Conservation (phyloP, 2,113 vertebrate genomes). For the Nycticryphes semicollaris region DNA sequence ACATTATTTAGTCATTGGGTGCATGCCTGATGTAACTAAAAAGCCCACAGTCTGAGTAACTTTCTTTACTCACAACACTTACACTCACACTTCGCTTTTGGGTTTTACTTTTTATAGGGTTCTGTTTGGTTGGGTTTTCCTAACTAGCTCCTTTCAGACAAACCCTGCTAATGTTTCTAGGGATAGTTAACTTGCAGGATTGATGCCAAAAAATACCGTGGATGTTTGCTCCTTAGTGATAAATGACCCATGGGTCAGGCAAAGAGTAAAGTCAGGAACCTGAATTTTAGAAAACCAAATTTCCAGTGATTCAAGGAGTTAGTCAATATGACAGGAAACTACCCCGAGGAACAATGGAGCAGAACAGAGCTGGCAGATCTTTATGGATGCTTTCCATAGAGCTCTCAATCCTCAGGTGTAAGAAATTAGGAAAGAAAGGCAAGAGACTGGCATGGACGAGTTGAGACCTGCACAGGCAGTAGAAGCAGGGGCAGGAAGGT, state of each 20-base stretch:
- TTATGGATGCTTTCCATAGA: no score
- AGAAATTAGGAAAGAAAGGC: no score
- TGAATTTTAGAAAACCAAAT: no score
- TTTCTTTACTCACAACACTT: neutral
- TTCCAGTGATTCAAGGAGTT: no score
- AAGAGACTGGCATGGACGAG: no score
- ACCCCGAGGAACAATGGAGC: no score
- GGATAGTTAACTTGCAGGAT: neutral
- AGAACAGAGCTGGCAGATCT: no score
- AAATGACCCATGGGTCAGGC: neutral
- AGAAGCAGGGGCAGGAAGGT: no score
- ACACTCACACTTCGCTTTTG: neutral
- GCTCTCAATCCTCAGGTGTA: no score
- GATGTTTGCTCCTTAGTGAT: neutral
- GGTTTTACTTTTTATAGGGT: neutral
- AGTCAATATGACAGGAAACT: no score
- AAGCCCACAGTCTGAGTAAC: accelerated
- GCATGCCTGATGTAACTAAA: neutral
- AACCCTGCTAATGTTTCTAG: neutral
- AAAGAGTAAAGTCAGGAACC: no score
- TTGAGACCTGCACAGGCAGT: no score
- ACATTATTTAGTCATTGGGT: neutral
- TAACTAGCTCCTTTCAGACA: neutral
- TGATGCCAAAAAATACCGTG: neutral
- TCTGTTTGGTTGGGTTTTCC: neutral